phyloP scores from a whole-genome alignment of 2,113 vertebrate genomes.

The Gymnogyps californianus region DNA sequence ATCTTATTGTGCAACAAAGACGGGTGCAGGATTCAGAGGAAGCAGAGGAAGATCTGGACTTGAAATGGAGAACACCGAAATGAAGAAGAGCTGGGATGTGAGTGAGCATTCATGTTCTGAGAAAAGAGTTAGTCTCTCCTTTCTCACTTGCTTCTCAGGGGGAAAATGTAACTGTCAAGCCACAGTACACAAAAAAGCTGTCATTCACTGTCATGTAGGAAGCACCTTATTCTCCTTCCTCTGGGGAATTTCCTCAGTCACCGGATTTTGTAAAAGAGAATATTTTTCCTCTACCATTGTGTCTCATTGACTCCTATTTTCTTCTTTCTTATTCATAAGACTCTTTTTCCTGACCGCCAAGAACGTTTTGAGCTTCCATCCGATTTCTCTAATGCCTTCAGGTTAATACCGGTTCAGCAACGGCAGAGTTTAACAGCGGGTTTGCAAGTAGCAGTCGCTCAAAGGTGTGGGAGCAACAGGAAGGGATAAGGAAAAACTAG shows the following conservation, averaged over 20 bases:
- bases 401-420: neutral
- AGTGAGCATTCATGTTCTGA: neutral
- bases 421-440: neutral
- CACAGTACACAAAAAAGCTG: neutral
- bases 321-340: constrained; percentile 10
- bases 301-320: constrained; percentile 25
- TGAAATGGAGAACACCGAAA: neutral
- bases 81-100: neutral
- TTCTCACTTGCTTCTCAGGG: neutral
- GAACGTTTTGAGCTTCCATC: neutral
- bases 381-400: neutral
- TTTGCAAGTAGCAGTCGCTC: neutral
- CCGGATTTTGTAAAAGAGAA: neutral
- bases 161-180: neutral
- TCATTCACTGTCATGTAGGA: neutral
- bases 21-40: neutral
- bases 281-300: neutral
- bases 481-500: neutral
- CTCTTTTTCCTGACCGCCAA: neutral
- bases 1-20: neutral
- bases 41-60: neutral
- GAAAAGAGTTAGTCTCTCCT: neutral
- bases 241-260: neutral
- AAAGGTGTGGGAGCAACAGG: neutral
- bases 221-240: neutral